phyloP scores from a whole-genome alignment of 2,888 invertebrate species.

The Polydrusus tereticollis region DNA sequence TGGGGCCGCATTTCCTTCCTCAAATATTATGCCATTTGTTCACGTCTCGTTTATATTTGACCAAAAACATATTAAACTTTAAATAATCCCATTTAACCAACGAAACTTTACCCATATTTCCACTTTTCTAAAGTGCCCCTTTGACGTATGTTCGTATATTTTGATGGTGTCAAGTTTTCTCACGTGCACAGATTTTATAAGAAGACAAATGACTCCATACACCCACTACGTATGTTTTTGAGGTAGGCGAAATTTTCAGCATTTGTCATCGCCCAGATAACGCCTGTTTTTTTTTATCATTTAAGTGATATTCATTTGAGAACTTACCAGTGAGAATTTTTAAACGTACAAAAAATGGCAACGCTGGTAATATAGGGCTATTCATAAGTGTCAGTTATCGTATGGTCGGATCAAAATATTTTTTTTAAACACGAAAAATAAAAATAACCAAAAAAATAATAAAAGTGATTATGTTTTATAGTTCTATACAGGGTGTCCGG shows the following conservation, averaged over 20 bases:
- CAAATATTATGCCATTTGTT: too few relatives aligned
- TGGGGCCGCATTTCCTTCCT: too few relatives aligned
- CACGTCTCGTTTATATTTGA: too few relatives aligned
- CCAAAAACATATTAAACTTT: neutral
- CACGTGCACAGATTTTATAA: neutral
- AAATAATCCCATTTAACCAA: neutral
- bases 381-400: too few relatives aligned
- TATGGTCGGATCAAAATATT: too few relatives aligned
- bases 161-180: neutral
- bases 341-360: neutral
- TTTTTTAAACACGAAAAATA: too few relatives aligned
- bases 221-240: neutral
- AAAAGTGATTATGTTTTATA: too few relatives aligned
- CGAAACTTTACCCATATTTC: conserved; percentile 1
- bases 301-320: neutral
- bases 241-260: neutral
- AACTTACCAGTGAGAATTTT: neutral
- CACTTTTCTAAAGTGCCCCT: neutral
- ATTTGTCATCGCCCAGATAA: neutral
- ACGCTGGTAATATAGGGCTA: too few relatives aligned
- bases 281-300: neutral
- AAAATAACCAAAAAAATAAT: too few relatives aligned
- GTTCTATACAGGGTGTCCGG: too few relatives aligned
- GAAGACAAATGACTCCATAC: conserved; percentile 2
- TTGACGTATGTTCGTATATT: neutral